Base-by-base conservation (phyloP, 2,888 invertebrate species). In the Augochlorella aurata region DNA sequence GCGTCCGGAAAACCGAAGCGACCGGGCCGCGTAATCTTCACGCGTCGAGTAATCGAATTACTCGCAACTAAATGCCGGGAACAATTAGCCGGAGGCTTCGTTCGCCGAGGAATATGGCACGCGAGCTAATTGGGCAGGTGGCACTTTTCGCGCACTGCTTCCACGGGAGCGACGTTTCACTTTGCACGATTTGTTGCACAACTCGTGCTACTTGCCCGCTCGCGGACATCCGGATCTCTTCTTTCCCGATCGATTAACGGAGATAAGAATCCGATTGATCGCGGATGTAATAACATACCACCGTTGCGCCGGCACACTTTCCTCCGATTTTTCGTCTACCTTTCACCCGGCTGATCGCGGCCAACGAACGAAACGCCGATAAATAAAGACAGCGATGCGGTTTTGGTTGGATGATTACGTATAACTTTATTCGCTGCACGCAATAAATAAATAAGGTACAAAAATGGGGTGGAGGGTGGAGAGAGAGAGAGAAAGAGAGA, bases 291-390 rank as follows among this genome's bases (percentile, higher is more conserved):
- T 58, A 58, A 58, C 24, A 73, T 47, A 67, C 68, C 10, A 47
- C 88, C 38, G 38, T 38, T 0, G 87, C 90, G 88, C 84, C 91
- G 92, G 87, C 92, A 91, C 90, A 92, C 93, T 93, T 93, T 91
- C 29, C 38, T 91, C 87, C 74, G 78, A 85, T 82, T 83, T 80
- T 16, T 47, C n/a, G 18, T 38, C 44, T 38, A 67, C 47, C 10
- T 69, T 63, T 47, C 29, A 45, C n/a, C n/a, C n/a, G 63, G n/a
- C 24, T 58, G 21, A 58, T 58, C 58, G 24, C 24, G 58, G 24
- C 24, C 24, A 24, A 24, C 58, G 14, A 38, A 38, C 38, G 54
- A 54, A 21, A 5, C 21, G 7, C 49, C 47, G 49, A 50, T 72
- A 61, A 77, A 66, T 47, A 8, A 49, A 68, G 38, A 38, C 58